These are phyloP conservation scores for Lutjanus argentimaculatus DNA, from an alignment of 2,797 vertebrate species.

Conservation along the genomic window DNA sequence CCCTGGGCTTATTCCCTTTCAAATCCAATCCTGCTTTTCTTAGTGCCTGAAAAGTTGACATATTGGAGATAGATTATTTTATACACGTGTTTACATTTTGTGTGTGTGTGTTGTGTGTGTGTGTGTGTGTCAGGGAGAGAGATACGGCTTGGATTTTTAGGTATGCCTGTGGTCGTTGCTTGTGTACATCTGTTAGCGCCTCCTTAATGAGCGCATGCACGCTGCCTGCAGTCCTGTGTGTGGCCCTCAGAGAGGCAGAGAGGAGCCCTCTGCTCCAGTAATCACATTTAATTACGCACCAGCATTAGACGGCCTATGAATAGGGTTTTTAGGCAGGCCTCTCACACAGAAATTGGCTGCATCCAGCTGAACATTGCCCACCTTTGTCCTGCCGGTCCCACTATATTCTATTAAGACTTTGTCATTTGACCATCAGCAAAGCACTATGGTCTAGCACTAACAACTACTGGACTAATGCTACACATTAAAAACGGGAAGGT, in stretches of 20 bases:
- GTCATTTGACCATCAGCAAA: constrained; percentile 87
- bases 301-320: constrained; percentile 87
- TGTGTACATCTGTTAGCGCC: constrained; percentile 84
- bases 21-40: constrained; percentile 40
- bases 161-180: constrained; percentile 75
- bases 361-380: constrained; percentile 88
- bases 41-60: constrained; percentile 20
- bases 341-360: constrained; percentile 85
- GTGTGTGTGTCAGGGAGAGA: constrained; percentile 47
- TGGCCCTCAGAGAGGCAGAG: constrained; percentile 83
- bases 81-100: constrained; percentile 42
- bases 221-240: constrained; percentile 81
- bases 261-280: constrained; percentile 87
- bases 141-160: constrained; percentile 61
- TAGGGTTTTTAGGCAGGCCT: constrained; percentile 87
- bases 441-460: constrained; percentile 82
- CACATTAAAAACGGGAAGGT: constrained; percentile 80
- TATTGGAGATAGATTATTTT: constrained; percentile 37
- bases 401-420: constrained; percentile 88
- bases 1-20: constrained; percentile 28
- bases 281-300: constrained; percentile 90
- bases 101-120: constrained; percentile 23
- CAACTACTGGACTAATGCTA: constrained; percentile 84
- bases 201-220: constrained; percentile 81
- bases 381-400: constrained; percentile 85